Evolutionary conservation across 2,113 vertebrate genomes (phyloP), one percentile per base, ranked within the genome.

Genomic region (Solenodon paradoxus): DNA sequence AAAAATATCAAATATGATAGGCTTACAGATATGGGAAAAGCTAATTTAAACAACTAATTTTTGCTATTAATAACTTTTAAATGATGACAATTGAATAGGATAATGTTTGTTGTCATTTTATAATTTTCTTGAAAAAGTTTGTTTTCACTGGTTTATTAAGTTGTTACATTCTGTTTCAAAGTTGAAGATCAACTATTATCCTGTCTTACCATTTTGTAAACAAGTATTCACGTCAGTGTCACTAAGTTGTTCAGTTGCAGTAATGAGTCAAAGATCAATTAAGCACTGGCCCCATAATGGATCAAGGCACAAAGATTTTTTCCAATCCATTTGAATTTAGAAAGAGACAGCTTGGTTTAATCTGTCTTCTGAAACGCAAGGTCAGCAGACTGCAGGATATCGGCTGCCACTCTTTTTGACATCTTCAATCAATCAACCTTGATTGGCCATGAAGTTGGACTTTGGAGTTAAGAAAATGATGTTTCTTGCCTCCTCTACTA

Each of bases 221-320:
- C 32, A 85, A 90, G 38, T 74, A 96, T 97, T 97, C 92, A 87
- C 91, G 69, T 96, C 53, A 85, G 57, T 92, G 72, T 71, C 90
- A 57, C 97, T 96, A 96, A 47, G 13, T 89, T 94, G 24, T 9
- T 95, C 64, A 97, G 79, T 55, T 94, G 57, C 59, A 96, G 32
- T 97, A 97, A 95, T 9, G 4, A 96, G 95, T 97, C 38, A 96
- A 96, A 96, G 95, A 92, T 96, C 97, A 96, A 88, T 96, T 98
- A 97, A 97, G 92, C 98, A 96, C 45, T 95, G 92, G 82, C 74
- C 19, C 13, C 17, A 42, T 96, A 92, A 97, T 96, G 83, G 88
- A 98, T 95, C 81, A 79, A 30, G 55, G 38, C 74, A 49, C 84
- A 95, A 45, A 96, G 96, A 84, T 93, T 69, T 86, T 94, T 38